Evolutionary conservation across 2,888 invertebrate genomes (phyloP).

Genomic region (Drosophila subsilvestris): DNA sequence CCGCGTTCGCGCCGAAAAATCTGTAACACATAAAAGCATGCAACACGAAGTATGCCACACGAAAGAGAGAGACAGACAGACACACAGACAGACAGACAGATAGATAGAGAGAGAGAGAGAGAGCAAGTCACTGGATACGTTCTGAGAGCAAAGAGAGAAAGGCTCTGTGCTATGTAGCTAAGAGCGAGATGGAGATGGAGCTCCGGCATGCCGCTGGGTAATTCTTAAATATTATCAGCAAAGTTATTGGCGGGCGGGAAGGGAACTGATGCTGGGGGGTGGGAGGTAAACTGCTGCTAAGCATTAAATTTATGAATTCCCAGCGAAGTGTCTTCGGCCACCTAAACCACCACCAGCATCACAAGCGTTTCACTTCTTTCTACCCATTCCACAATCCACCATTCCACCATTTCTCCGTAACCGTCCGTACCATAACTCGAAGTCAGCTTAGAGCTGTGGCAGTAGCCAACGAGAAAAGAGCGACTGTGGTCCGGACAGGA

Average conservation of each 20-base stretch:
- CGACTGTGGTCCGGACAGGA: slow-evolving; percentile 59
- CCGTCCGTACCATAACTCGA: slow-evolving; percentile 30
- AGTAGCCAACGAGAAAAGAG: slow-evolving; percentile 27
- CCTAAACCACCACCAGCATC: slow-evolving; percentile 4
- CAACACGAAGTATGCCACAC: slow-evolving; percentile 64
- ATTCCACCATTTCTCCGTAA: background rate
- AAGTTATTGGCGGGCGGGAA: slow-evolving; percentile 66
- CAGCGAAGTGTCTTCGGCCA: slow-evolving; percentile 50
- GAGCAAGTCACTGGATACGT: background rate
- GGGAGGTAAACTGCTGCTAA: slow-evolving; percentile 52
- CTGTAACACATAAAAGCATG: slow-evolving; percentile 65
- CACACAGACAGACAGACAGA: background rate
- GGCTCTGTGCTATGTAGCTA: background rate
- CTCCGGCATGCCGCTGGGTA: slow-evolving; percentile 41
- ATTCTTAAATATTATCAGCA: slow-evolving; percentile 75
- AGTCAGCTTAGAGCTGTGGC: slow-evolving; percentile 37
- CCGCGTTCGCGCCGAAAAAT: slow-evolving; percentile 52
- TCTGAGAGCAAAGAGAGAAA: background rate
- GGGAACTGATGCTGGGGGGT: background rate
- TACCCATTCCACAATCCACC: background rate
- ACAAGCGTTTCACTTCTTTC: background rate
- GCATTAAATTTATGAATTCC: slow-evolving; percentile 77
- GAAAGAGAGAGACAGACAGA: slow-evolving; percentile 35
- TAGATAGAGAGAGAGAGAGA: slow-evolving; percentile 5
- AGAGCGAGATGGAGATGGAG: background rate